phyloP scores from a whole-genome alignment of 1,140 invertebrate species.

The Hyphantria cunea region DNA sequence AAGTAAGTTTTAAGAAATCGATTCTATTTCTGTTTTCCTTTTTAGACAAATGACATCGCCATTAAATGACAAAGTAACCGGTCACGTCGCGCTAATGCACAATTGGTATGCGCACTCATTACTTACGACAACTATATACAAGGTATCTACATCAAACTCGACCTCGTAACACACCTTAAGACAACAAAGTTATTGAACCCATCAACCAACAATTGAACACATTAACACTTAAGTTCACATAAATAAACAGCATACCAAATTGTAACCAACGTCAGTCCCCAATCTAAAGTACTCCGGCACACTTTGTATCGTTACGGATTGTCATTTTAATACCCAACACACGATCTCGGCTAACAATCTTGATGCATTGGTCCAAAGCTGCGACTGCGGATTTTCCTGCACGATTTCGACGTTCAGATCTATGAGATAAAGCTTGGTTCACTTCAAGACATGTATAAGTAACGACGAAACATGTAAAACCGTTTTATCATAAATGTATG shows the following conservation, averaged over 20 bases:
- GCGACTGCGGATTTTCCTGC: conserved; percentile 57
- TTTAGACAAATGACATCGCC: neutral
- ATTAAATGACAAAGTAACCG: conserved; percentile 1
- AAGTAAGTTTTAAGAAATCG: too few species aligned
- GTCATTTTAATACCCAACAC: conserved; percentile 57
- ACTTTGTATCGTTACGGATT: conserved; percentile 22
- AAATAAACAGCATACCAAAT: conserved; percentile 35
- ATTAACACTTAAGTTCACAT: conserved; percentile 14
- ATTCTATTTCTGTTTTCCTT: too few species aligned
- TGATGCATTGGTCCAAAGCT: conserved; percentile 48
- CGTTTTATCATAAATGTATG: conserved; percentile 8
- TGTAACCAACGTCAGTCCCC: conserved; percentile 42
- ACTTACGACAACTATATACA: neutral
- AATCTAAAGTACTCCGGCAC: conserved; percentile 13
- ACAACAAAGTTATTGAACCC: conserved; percentile 1
- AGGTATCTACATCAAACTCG: neutral
- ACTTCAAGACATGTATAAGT: conserved; percentile 11
- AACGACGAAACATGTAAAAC: neutral
- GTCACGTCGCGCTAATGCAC: neutral
- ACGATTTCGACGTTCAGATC: conserved; percentile 53
- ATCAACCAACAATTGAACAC: conserved; percentile 13
- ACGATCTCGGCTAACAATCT: conserved; percentile 63
- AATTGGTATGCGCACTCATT: conserved; percentile 2
- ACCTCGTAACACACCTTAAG: conserved; percentile 2
- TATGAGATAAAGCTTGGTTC: conserved; percentile 44